These are phyloP conservation scores for fruit fly (Drosophila melanogaster) DNA, from an alignment of 1,140 invertebrate species.

Conservation along the genomic window Release_6_plus_ISO1_MT NT_033777.3:14603501-14604000, in stretches of 20 bases:
- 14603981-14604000: constrained; percentile 1
- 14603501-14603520: constrained; percentile 7
- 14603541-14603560: constrained; percentile 9
- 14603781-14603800: constrained; percentile 22
- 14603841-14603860: constrained; percentile 17
- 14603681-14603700: constrained; percentile 11
- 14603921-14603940: constrained; percentile 4
- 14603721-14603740: constrained; percentile 71
- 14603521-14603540: constrained; percentile 2
- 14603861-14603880: constrained; percentile 27
- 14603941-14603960: too few relatives aligned
- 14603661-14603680: constrained; percentile 41
- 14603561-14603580: constrained; percentile 65
- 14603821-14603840: constrained; percentile 30
- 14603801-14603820: constrained; percentile 30
- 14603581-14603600: constrained; percentile 81
- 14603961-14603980: not conserved
- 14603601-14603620: constrained; percentile 68
- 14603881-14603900: not conserved
- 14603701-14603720: constrained; percentile 34
- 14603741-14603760: constrained; percentile 50
- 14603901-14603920: not conserved
- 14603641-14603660: constrained; percentile 58
- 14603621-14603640: constrained; percentile 54
- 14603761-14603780: constrained; percentile 36